These are phyloP conservation scores for Lampris incognitus DNA, from an alignment of 2,113 vertebrate species.

Conservation along the genomic window DNA sequence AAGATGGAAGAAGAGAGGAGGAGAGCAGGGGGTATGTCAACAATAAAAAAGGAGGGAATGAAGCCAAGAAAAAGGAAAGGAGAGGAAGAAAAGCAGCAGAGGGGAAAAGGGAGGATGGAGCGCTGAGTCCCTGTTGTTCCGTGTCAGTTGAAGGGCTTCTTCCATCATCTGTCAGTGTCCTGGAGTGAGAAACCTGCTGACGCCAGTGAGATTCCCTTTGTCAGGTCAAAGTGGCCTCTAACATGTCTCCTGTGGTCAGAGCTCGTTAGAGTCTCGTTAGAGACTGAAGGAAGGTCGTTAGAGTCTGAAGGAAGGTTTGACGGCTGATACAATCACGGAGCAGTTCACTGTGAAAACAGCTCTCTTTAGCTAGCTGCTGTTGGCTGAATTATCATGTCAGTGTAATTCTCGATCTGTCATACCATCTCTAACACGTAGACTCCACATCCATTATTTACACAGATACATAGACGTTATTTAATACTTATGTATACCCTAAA, in stretches of 20 bases:
- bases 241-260: slow-evolving; percentile 29
- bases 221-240: slow-evolving; percentile 75
- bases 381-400: no score
- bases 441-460: no score
- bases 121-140: slow-evolving; percentile 68
- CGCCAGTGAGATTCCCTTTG: slow-evolving; percentile 88
- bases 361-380: background rate
- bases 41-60: no score
- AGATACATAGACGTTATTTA: no score
- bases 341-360: slow-evolving; percentile 42
- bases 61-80: background rate
- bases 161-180: slow-evolving; percentile 88
- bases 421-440: no score
- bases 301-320: slow-evolving; percentile 15
- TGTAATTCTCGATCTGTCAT: no score
- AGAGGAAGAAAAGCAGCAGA: slow-evolving; percentile 7
- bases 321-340: slow-evolving; percentile 25
- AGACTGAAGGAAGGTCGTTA: slow-evolving; percentile 1
- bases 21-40: background rate
- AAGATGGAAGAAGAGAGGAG: slow-evolving; percentile 6
- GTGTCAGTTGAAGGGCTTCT: slow-evolving; percentile 93
- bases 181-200: slow-evolving; percentile 89
- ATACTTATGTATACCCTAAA: no score
- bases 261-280: slow-evolving; percentile 13
- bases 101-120: slow-evolving; percentile 1